Evolutionary conservation across 2,888 invertebrate species (phyloP), one percentile per base, ranked within the genome.

Genomic region (Mesorhabditis sp.): DNA sequence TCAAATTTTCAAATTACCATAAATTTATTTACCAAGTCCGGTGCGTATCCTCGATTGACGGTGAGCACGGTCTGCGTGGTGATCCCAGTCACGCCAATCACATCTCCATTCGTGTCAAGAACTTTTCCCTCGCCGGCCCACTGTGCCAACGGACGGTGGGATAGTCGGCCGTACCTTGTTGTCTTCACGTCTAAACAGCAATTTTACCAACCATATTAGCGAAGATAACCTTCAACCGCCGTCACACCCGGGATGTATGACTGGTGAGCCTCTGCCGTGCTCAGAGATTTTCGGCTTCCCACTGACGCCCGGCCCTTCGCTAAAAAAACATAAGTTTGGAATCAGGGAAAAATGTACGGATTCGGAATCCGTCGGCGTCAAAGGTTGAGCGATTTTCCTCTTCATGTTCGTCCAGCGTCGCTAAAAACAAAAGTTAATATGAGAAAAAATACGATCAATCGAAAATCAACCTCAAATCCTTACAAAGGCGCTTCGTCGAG

Each of bases 71-170:
- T 28, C 28, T 28, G 28, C 28, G 28, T 28, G 28, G 28, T 28
- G 28, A 28, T 28, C 28, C 28, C 28, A 50, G n/a, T 50, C n/a
- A 50, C 58, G 7, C 58, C 58, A 50, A 50, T 50, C 10, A 50
- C 10, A 50, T 50, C n/a, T n/a, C 58, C 58, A 50, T 50, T n/a
- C n/a, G 7, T 50, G 58, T 50, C 58, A n/a, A 50, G n/a, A 50
- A 50, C n/a, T n/a, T 50, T 50, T 13, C n/a, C 7, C n/a, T 50
- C 58, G 7, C 58, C 58, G 58, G 58, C 58, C 58, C 58, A 50
- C n/a, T 50, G 58, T 13, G 58, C 58, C 58, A 50, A n/a, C 58
- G 58, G 58, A 50, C 58, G 7, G 58, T 50, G 58, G 58, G n/a
- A 10, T 13, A 50, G 58, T 2, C 58, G 58, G n/a, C 58, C 58